These are phyloP conservation scores for Sparidentex hasta DNA, from an alignment of 2,797 vertebrate genomes.

Conservation along the genomic window DNA sequence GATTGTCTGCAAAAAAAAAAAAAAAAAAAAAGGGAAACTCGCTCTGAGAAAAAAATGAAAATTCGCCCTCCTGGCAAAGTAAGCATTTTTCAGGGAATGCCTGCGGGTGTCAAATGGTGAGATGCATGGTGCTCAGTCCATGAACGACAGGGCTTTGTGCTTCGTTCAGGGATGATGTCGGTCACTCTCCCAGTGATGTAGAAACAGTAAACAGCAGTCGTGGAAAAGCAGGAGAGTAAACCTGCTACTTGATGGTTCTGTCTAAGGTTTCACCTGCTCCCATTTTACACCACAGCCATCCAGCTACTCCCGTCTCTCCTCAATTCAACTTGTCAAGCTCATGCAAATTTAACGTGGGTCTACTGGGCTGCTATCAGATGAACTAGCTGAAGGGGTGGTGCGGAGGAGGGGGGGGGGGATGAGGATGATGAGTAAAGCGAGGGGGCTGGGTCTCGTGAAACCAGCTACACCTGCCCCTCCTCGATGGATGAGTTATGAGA, in stretches of 20 bases:
- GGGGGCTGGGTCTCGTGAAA: constrained; percentile 66
- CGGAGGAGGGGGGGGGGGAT: constrained; percentile 63
- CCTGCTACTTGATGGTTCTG: constrained; percentile 51
- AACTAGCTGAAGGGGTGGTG: constrained; percentile 74
- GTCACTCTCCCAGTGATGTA: neutral
- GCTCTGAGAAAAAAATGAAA: neutral
- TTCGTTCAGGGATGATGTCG: neutral
- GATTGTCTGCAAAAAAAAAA: constrained; percentile 17
- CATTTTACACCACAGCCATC: constrained; percentile 63
- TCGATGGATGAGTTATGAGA: constrained; percentile 73
- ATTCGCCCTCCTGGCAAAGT: neutral
- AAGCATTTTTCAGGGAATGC: constrained; percentile 13
- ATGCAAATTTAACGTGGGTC: constrained; percentile 90
- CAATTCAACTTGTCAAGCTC: constrained; percentile 69
- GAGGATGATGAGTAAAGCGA: constrained; percentile 51
- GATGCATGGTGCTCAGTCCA: neutral
- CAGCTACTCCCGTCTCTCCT: constrained; percentile 58
- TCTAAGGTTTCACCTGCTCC: constrained; percentile 74
- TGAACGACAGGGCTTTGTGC: neutral
- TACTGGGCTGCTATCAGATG: constrained; percentile 81
- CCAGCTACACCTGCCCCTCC: constrained; percentile 86
- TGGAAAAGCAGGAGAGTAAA: constrained; percentile 42
- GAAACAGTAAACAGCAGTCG: constrained; percentile 16
- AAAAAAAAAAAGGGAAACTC: constrained; percentile 4
- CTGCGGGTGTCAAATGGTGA: neutral